Evolutionary conservation across 2,113 vertebrate species (phyloP).

Genomic region (Heteronetta atricapilla): DNA sequence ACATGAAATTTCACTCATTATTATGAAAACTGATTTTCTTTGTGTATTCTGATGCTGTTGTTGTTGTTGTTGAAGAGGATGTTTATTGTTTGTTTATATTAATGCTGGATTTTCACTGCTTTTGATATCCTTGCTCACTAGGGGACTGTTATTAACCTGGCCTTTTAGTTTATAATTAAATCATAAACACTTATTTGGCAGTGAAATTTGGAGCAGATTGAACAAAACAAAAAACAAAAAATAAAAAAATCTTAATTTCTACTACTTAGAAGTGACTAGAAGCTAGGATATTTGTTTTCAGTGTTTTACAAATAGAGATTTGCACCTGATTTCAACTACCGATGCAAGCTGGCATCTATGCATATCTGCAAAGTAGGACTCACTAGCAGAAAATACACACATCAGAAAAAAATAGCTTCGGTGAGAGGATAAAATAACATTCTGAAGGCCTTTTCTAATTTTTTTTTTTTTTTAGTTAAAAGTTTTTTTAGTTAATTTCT

Average conservation of each 20-base stretch:
- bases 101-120: not conserved
- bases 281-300: not conserved
- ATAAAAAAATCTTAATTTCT: not conserved
- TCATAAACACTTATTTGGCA: not conserved
- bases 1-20: not conserved
- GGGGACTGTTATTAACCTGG: not conserved
- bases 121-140: not conserved
- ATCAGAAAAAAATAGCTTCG: not conserved
- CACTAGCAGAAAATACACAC: not conserved
- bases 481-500: not conserved
- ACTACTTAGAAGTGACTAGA: not conserved
- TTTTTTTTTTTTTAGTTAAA: not conserved
- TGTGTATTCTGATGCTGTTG: not conserved
- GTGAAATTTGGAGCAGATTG: not conserved
- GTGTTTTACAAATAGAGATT: not conserved
- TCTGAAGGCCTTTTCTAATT: not conserved
- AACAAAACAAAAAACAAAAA: not conserved
- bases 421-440: not conserved
- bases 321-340: not conserved
- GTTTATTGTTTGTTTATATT: not conserved
- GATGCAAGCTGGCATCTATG: not conserved
- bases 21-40: not conserved
- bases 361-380: not conserved
- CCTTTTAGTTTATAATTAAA: not conserved
- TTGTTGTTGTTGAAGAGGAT: not conserved